Base-by-base conservation (phyloP, 2,888 invertebrate species). In the Athalia cordata region DNA sequence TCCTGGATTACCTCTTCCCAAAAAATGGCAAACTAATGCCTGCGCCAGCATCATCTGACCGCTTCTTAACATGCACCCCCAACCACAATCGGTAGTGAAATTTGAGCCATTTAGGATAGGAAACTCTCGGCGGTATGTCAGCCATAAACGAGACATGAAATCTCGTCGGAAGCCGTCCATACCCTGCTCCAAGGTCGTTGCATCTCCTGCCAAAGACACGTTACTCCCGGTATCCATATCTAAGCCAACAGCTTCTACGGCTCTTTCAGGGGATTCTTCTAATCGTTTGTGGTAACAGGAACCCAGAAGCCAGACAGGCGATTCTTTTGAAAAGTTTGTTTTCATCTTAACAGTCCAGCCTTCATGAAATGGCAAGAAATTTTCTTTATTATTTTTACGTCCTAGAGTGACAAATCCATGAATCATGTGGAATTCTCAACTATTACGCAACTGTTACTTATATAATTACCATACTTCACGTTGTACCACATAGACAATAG, bases 41-140 rank as follows among this genome's bases (percentile, higher is more conserved):
- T 98, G 97, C 0, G 96, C 97, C 79, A 98, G 90, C 90, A 98
- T 92, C 98, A 98, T 98, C 91, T 98, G 98, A 7, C 97, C 97
- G 90, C 96, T 96, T 70, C 98, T 92, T 45, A 95, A 84, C 94
- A 95, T 95, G 87, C 98, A 98, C 0, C 98, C 98, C 98, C 98
- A 98, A 4, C 98, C 98, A 90, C 97, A 97, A 89, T 98, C 98
- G 4, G 97, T 95, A 1, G 96, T 97, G 83, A 95, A 95, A 80
- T 93, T 94, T 1, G 97, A 96, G 29, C 96, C 96, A 86, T 94
- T 93, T 90, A 97, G 93, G 7, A 93, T 93, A 5, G 96, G 96
- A 89, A 98, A 97, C 90, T 97, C 97, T 84, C 96, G 92, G 79
- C 97, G 92, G 87, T 97, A 97, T 3, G 97, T 97, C 91, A 97